These are phyloP conservation scores for Euwallacea similis DNA, from an alignment of 1,140 invertebrate genomes.

Conservation along the genomic window DNA sequence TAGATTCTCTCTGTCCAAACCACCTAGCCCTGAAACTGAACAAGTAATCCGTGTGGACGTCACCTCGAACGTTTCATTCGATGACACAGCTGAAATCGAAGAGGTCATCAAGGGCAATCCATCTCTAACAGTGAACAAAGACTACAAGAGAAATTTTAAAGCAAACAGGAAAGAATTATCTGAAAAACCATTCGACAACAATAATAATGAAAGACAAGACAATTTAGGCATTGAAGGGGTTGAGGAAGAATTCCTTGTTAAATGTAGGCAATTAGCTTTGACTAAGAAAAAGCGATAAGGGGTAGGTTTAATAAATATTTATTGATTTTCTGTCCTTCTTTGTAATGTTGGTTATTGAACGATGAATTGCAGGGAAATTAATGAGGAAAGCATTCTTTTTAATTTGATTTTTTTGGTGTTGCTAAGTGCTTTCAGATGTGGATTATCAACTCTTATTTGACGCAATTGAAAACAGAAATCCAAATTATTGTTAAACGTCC, in stretches of 20 bases:
- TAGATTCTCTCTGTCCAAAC: constrained; percentile 47
- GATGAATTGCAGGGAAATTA: no score
- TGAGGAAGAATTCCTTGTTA: constrained; percentile 42
- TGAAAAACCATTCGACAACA: constrained; percentile 6
- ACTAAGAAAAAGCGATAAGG: constrained; percentile 22
- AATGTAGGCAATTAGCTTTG: constrained; percentile 41
- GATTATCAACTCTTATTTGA: no score
- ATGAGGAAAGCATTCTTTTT: no score
- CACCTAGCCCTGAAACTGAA: constrained; percentile 49
- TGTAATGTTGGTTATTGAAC: no score
- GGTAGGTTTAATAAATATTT: no score
- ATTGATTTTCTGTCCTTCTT: no score
- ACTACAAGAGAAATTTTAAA: background rate
- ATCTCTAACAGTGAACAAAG: background rate
- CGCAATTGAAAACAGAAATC: no score
- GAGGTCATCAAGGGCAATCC: background rate
- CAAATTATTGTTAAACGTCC: no score
- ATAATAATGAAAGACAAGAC: constrained; percentile 7
- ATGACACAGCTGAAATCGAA: constrained; percentile 4
- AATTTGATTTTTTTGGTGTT: no score
- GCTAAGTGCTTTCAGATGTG: no score
- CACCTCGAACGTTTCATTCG: constrained; percentile 46
- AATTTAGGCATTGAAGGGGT: no score
- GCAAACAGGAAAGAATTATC: background rate
- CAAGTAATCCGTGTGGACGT: constrained; percentile 52